A percentile compares a stretch with the other conserved stretches of the same genome.
phyloP scores from a whole-genome alignment of 2,888 invertebrate genomes.

The Operophtera brumata region DNA sequence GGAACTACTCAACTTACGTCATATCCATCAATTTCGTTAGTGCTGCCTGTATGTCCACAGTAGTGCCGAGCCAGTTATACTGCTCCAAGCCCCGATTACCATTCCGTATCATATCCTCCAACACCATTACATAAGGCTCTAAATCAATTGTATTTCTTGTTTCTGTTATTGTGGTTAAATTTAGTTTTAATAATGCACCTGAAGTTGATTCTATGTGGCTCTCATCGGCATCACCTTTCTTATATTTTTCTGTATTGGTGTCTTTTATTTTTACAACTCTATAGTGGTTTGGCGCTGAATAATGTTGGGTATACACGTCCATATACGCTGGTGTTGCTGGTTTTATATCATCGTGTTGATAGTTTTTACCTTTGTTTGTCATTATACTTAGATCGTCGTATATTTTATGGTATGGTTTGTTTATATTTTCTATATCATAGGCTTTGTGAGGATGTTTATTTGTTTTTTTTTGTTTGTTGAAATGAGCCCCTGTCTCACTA shows the following conservation, averaged over 20 bases:
- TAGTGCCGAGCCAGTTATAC: slow-evolving; percentile 61
- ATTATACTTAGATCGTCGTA: not conserved
- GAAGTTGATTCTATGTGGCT: slow-evolving; percentile 27
- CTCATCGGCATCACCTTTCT: slow-evolving; percentile 21
- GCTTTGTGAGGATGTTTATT: not conserved
- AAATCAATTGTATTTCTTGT: slow-evolving; percentile 24
- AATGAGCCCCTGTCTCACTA: not conserved
- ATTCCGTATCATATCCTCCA: slow-evolving; percentile 51
- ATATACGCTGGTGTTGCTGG: not conserved
- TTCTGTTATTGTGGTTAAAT: not conserved
- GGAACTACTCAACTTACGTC: slow-evolving; percentile 59
- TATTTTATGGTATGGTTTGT: not conserved
- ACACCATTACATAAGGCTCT: slow-evolving; percentile 40
- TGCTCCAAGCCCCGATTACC: slow-evolving; percentile 43
- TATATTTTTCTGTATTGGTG: slow-evolving; percentile 24
- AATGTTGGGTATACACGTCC: not conserved
- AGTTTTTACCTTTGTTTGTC: not conserved
- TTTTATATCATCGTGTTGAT: not conserved
- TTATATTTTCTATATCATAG: not conserved
- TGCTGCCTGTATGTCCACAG: slow-evolving; percentile 56
- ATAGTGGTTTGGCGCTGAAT: not conserved
- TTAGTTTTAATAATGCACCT: slow-evolving; percentile 20
- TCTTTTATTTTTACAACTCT: not conserved
- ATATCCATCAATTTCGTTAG: slow-evolving; percentile 49
- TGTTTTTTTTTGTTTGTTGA: not conserved